Conservation (phyloP, 2,888 invertebrate genomes). For the Clivina fossor region DNA sequence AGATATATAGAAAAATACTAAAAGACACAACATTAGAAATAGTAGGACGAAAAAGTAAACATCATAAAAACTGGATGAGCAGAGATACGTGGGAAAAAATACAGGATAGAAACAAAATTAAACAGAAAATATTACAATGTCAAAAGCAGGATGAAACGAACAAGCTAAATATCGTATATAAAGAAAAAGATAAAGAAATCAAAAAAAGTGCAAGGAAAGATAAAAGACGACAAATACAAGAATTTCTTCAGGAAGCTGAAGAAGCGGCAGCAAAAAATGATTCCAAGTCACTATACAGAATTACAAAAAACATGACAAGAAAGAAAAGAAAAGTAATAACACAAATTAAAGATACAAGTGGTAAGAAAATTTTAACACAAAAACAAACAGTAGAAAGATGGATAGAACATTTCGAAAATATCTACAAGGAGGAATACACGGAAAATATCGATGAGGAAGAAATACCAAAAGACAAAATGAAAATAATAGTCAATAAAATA, state of each 20-base stretch:
- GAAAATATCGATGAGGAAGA: neutral
- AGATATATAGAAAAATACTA: neutral
- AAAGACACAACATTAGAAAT: neutral
- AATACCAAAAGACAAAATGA: neutral
- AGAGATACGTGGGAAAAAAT: neutral
- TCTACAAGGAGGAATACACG: neutral
- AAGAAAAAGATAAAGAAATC: slow-evolving; percentile 1
- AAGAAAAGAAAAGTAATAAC: neutral
- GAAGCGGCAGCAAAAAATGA: slow-evolving; percentile 1
- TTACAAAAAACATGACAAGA: neutral
- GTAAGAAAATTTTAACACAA: neutral
- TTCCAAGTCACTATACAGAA: neutral
- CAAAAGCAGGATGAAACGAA: neutral
- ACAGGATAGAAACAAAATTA: neutral
- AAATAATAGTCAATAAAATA: neutral
- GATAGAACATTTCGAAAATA: neutral
- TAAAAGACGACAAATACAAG: no score
- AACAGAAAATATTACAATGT: neutral
- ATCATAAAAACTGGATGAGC: slow-evolving; percentile 6
- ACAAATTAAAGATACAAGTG: neutral
- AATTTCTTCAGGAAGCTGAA: neutral
- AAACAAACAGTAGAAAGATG: neutral
- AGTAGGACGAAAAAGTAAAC: neutral
- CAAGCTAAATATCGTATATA: neutral
- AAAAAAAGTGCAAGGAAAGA: no score